Evolutionary conservation across 2,113 vertebrate species (phyloP).

Genomic region (Nibea coibor): DNA sequence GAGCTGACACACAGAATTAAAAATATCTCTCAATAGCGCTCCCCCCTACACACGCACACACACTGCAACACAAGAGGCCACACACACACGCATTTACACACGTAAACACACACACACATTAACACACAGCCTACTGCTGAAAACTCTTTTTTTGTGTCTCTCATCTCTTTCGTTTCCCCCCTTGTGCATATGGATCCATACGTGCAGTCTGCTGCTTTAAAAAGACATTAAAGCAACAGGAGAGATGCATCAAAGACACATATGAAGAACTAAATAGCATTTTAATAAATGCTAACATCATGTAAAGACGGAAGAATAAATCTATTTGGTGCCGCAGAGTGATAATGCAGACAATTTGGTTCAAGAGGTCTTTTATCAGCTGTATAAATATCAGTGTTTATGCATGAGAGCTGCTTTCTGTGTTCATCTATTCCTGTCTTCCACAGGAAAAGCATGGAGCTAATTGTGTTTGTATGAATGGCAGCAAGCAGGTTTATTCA

Average conservation of each 20-base stretch:
- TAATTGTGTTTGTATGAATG: conserved; percentile 77
- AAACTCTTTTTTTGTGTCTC: conserved; percentile 53
- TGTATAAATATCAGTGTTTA: conserved; percentile 46
- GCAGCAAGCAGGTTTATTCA: conserved; percentile 73
- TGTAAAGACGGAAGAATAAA: conserved; percentile 13
- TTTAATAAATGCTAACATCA: conserved; percentile 5
- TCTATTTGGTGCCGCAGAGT: background rate
- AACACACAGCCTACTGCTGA: conserved; percentile 49
- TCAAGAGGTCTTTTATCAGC: conserved; percentile 33
- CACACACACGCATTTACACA: conserved; percentile 44
- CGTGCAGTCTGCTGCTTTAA: conserved; percentile 38
- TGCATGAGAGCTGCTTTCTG: conserved; percentile 41
- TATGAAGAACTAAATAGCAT: conserved; percentile 13
- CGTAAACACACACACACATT: conserved; percentile 30
- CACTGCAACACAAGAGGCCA: no score
- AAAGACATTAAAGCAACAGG: conserved; percentile 46
- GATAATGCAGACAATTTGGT: conserved; percentile 27
- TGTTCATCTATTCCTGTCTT: conserved; percentile 35
- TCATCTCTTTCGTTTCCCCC: conserved; percentile 59
- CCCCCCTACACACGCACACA: conserved; percentile 52
- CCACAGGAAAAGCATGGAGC: conserved; percentile 45
- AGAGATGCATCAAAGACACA: conserved; percentile 6
- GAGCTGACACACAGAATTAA: conserved; percentile 80
- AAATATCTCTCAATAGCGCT: conserved; percentile 83
- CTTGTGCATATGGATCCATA: conserved; percentile 50